Evolutionary conservation across 1,140 invertebrate species (phyloP).

Genomic region (Anagrus nilaparvatae): DNA sequence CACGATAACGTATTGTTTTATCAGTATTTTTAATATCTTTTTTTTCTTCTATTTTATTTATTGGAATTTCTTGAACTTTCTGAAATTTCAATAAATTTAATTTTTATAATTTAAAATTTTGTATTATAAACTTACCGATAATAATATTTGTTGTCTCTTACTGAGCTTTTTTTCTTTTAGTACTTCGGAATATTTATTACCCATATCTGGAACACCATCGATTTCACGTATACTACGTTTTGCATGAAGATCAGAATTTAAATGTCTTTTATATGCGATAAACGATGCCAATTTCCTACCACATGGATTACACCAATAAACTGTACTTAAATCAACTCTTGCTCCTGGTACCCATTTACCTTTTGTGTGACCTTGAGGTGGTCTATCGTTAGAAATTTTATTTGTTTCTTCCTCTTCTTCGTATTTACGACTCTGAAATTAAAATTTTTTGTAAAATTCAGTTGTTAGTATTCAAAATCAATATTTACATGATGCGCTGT

Average conservation of each 20-base stretch:
- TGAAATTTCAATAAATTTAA: too few species aligned
- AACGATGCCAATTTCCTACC: slow-evolving; percentile 61
- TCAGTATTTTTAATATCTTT: slow-evolving; percentile 32
- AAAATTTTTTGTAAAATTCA: too few species aligned
- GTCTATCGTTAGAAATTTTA: too few species aligned
- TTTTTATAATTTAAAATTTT: too few species aligned
- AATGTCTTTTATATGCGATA: slow-evolving; percentile 62
- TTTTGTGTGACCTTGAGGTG: slow-evolving; percentile 57
- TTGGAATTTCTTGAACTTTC: too few species aligned
- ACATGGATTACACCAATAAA: slow-evolving; percentile 70
- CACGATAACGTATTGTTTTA: slow-evolving; percentile 47
- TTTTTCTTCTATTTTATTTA: not conserved
- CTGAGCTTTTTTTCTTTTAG: slow-evolving; percentile 18
- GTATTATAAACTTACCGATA: too few species aligned
- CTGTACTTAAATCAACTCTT: slow-evolving; percentile 33
- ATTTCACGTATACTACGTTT: slow-evolving; percentile 57
- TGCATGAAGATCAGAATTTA: slow-evolving; percentile 60
- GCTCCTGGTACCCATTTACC: slow-evolving; percentile 67
- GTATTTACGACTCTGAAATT: slow-evolving; percentile 20
- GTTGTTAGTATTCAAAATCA: too few species aligned
- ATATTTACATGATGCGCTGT: too few species aligned
- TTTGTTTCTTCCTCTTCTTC: slow-evolving; percentile 31
- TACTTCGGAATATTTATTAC: slow-evolving; percentile 13
- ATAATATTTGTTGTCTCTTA: slow-evolving; percentile 4
- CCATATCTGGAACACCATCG: slow-evolving; percentile 25